A percentile compares a stretch with the other conserved stretches of the same genome.
phyloP scores from a whole-genome alignment of 2,113 vertebrate species.

The Sinocyclocheilus rhinocerous region DNA sequence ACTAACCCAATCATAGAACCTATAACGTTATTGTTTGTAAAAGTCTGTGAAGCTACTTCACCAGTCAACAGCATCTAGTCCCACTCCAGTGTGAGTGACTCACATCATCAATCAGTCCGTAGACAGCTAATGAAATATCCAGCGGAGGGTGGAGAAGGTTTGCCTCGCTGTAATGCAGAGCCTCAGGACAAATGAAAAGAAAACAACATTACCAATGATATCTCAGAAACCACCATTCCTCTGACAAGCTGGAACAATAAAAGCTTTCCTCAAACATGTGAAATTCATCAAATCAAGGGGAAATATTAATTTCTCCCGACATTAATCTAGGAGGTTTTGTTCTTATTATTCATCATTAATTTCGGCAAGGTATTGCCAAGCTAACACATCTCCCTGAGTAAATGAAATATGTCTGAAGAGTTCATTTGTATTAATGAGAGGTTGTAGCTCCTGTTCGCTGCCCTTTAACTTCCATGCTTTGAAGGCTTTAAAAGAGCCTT shows the following conservation, averaged over 20 bases:
- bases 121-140: slow-evolving; percentile 52
- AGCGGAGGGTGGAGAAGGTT: slow-evolving; percentile 47
- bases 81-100: no score
- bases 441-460: slow-evolving; percentile 54
- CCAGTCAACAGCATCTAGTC: no score
- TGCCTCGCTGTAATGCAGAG: slow-evolving; percentile 45
- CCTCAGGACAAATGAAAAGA: slow-evolving; percentile 47
- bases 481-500: slow-evolving; percentile 62
- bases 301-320: slow-evolving; percentile 27
- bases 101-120: no score
- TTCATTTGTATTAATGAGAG: slow-evolving; percentile 50
- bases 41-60: no score
- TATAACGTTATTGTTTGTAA: no score
- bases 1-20: no score
- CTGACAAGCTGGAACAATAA: slow-evolving; percentile 40
- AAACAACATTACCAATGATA: slow-evolving; percentile 53
- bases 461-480: slow-evolving; percentile 56
- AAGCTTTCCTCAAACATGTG: slow-evolving; percentile 33
- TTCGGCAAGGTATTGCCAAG: not conserved
- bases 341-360: slow-evolving; percentile 34
- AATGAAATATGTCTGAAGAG: slow-evolving; percentile 39
- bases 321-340: slow-evolving; percentile 33
- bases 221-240: slow-evolving; percentile 34
- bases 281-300: slow-evolving; percentile 10
- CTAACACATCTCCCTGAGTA: slow-evolving; percentile 32